Base-by-base conservation (phyloP, 2,113 vertebrate species). In the Plotosus lineatus region DNA sequence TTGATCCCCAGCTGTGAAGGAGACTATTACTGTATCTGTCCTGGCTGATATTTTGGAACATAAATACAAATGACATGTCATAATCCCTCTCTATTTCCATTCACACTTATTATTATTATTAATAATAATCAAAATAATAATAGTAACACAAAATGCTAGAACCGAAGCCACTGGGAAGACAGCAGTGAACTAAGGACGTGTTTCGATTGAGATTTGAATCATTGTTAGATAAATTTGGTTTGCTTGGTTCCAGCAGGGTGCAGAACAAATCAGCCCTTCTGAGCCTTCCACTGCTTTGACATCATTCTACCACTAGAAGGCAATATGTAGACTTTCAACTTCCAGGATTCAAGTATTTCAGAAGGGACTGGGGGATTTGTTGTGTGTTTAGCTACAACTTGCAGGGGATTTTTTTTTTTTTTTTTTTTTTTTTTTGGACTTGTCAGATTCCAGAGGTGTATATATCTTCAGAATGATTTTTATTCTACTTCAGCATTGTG, bases 221-320 rank as follows among this genome's bases (percentile, higher is more conserved):
- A 38, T 63, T 33, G 33, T 8, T 6, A 36, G 60, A 61, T 61
- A 3, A n/a, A 40, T 14, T 21, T 9, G 3, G 31, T 38, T 38
- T 56, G 11, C 72, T 8, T 19, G 23, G 48, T 23, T 75, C 31
- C 33, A 79, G 33, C 66, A 26, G 77, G 6, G n/a, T 42, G 36
- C 17, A 55, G 61, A 78, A 51, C 53, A 26, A 65, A n/a, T 5
- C 31, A 71, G 36, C 4, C n/a, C 21, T 42, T 21, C 42, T 8
- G 42, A 71, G 28, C 12, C 9, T 33, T 33, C 48, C 48, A 44
- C 58, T 81, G 71, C 50, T 81, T 14, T 44, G 17, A 11, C 4
- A 15, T 6, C 2, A 9, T 33, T 60, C 65, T 44, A 44, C 84
- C 84, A 85, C 84, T 72, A 85, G 87, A 77, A 84, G 87, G 87